These are phyloP conservation scores for Eurytoma adleriae DNA, from an alignment of 2,888 invertebrate species.

Conservation along the genomic window DNA sequence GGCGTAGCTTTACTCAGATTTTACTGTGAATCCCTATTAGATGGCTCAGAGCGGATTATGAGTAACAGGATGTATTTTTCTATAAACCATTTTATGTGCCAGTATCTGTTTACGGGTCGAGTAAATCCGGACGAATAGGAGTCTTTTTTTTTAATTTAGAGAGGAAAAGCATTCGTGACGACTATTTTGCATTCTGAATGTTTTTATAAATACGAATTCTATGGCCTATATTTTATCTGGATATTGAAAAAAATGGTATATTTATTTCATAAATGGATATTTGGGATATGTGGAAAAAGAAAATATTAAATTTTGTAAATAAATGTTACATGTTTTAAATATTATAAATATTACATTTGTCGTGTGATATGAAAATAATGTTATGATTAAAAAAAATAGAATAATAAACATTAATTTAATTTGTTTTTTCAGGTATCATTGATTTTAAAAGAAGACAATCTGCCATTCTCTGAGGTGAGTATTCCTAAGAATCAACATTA, in stretches of 20 bases:
- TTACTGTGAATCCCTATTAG: constrained; percentile 47
- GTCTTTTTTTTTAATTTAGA: not conserved
- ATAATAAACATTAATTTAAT: constrained; percentile 55
- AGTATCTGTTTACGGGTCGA: constrained; percentile 20
- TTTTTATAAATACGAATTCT: too few species aligned
- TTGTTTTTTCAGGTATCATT: constrained; percentile 59
- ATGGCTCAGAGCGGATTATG: constrained; percentile 38
- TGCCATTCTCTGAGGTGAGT: constrained; percentile 14
- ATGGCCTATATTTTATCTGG: too few species aligned
- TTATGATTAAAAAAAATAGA: too few species aligned
- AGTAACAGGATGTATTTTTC: constrained; percentile 39
- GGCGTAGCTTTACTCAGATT: constrained; percentile 37
- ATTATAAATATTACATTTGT: too few species aligned
- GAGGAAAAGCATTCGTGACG: not conserved
- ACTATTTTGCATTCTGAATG: too few species aligned
- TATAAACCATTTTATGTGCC: constrained; percentile 46
- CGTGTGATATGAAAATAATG: too few species aligned
- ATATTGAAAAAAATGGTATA: too few species aligned
- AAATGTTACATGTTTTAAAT: too few species aligned
- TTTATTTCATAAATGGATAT: too few species aligned
- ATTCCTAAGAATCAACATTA: not conserved
- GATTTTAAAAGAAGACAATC: not conserved
- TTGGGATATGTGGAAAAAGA: too few species aligned
- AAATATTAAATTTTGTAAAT: too few species aligned
- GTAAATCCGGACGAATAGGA: constrained; percentile 23